Conservation (phyloP, 2,888 invertebrate species). For the Automeris io region DNA sequence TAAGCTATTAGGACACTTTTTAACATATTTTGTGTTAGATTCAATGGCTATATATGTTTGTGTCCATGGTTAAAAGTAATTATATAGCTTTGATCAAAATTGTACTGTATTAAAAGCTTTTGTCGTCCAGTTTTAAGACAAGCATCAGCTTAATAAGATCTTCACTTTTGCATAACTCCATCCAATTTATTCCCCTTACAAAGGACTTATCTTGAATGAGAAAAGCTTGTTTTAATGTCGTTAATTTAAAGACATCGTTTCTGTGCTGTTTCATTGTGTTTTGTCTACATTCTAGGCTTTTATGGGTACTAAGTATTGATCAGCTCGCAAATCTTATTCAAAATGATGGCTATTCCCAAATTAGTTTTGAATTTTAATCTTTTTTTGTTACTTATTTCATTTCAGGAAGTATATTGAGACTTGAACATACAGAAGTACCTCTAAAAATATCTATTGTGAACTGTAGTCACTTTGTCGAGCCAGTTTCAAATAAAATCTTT, state of each 20-base stretch:
- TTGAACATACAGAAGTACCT: too few species aligned
- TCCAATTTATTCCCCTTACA: conserved; percentile 60
- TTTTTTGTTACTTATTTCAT: too few species aligned
- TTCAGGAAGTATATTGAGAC: background rate
- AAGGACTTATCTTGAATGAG: conserved; percentile 65
- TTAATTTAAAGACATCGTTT: conserved; percentile 55
- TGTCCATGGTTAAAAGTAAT: too few species aligned
- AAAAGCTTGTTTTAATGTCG: conserved; percentile 66
- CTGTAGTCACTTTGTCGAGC: too few species aligned
- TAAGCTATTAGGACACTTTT: too few species aligned
- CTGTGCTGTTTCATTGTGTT: conserved; percentile 58
- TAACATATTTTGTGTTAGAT: too few species aligned
- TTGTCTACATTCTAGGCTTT: conserved; percentile 13
- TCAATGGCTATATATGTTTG: too few species aligned
- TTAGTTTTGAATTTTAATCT: too few species aligned
- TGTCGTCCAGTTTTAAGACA: conserved; percentile 11
- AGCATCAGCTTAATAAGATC: conserved; percentile 15
- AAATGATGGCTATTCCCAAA: too few species aligned
- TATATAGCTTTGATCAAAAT: conserved; percentile 2
- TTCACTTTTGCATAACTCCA: conserved; percentile 38
- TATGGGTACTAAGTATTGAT: conserved; percentile 22
- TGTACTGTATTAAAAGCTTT: conserved; percentile 4
- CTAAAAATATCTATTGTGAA: too few species aligned
- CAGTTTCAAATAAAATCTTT: conserved; percentile 16
- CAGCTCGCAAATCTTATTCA: conserved; percentile 12